phyloP scores from a whole-genome alignment of 2,797 vertebrate species.

The Loris lydekkerianus region DNA sequence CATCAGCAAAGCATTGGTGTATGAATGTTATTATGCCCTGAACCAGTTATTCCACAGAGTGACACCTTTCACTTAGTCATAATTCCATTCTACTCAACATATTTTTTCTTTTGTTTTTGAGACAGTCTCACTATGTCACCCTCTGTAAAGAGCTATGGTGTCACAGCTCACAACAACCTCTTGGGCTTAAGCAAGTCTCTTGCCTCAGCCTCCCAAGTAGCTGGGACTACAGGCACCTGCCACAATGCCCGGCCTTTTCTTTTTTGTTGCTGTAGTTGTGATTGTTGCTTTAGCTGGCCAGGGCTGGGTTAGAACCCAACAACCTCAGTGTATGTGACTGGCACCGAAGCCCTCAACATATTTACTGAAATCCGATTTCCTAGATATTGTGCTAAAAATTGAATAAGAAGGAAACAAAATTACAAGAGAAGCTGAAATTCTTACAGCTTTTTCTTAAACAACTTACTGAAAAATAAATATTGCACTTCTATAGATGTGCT shows the following conservation, averaged over 20 bases:
- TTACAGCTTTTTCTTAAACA: not conserved
- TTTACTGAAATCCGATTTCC: constrained; percentile 12
- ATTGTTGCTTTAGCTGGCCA: too few species aligned
- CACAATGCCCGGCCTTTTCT: too few species aligned
- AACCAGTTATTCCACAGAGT: not conserved
- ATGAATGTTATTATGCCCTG: not conserved
- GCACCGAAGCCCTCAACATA: not conserved
- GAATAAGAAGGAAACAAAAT: constrained; percentile 9
- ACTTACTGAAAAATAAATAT: constrained; percentile 13
- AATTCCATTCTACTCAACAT: not conserved
- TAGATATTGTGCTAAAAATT: not conserved
- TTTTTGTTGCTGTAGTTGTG: too few species aligned
- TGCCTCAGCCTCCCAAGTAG: too few species aligned
- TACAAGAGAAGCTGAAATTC: not conserved
- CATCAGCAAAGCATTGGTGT: not conserved
- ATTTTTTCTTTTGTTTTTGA: too few species aligned
- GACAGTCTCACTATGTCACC: too few species aligned
- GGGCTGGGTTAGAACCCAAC: too few species aligned
- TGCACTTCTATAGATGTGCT: not conserved
- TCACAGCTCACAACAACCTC: too few species aligned
- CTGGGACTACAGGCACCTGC: too few species aligned
- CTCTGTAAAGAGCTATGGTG: too few species aligned
- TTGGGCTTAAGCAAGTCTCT: too few species aligned
- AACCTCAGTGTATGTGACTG: too few species aligned
- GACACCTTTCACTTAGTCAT: not conserved